Base-by-base conservation (phyloP, 2,888 invertebrate genomes). In the Lepidocyrtinus sp. region DNA sequence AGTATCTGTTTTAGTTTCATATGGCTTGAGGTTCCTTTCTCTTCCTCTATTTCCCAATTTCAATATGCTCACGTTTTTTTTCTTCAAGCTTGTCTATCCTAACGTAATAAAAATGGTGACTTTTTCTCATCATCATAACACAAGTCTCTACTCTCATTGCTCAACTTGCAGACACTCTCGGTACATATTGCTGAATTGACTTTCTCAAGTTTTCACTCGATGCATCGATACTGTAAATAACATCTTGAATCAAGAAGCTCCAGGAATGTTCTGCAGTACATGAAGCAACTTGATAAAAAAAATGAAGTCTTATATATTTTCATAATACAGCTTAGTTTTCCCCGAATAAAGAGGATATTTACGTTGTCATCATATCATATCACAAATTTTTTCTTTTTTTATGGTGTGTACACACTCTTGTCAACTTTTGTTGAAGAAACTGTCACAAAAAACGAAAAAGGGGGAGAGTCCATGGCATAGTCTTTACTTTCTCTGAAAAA, bases 351-450 rank as follows among this genome's bases (percentile, higher is more conserved):
- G 50, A n/a, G 50, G 50, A 50, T 50, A 50, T 50, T 50, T 50
- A 50, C 15, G 50, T 17, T 50, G 50, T 50, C 50, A 50, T 12
- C 50, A 12, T 36, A 36, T 36, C 50, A 50, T 50, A 7, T 50
- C n/a, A n/a, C n/a, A n/a, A n/a, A n/a, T n/a, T n/a, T n/a, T n/a
- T n/a, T n/a, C n/a, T n/a, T n/a, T n/a, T n/a, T 36, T 7, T 50
- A 12, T 12, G 50, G 50, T 12, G 50, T 50, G 50, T 50, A 50
- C 50, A 50, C 25, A 15, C 64, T 27, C 64, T 19, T 26, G 70
- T 70, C 70, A 70, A 70, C 70, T 70, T 70, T 59, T 70, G 70
- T 70, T 70, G 70, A 21, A 26, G 27, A 61, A 70, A 27, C 61
- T 70, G 70, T 70, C 70, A 70, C 61, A 12, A 50, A 50, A n/a